A percentile compares a stretch with the other conserved stretches of the same genome.
Conservation (phyloP, 2,888 invertebrate species). For the Anorthoa munda region DNA sequence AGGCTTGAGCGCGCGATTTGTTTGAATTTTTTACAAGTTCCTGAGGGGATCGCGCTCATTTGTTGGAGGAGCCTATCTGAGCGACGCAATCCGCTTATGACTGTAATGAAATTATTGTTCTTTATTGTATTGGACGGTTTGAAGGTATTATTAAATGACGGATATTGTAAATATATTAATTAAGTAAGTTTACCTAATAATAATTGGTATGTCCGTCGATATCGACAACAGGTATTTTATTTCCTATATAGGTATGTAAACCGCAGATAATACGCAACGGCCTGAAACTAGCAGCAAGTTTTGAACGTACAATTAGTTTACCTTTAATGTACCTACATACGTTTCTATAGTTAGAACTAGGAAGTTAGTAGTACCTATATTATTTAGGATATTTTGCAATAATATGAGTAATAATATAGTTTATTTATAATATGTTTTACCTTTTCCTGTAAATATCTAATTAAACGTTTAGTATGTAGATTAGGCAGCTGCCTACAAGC, state of each 20-base stretch:
- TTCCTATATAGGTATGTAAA: background rate
- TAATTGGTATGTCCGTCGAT: background rate
- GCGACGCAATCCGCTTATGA: constrained; percentile 36
- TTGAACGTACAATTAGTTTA: background rate
- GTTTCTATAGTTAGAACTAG: constrained; percentile 7
- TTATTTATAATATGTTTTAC: constrained; percentile 3
- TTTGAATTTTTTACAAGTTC: constrained; percentile 70
- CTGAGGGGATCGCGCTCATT: constrained; percentile 65
- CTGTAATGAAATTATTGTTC: background rate
- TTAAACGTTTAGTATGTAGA: constrained; percentile 8
- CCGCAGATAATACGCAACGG: background rate
- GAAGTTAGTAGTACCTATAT: constrained; percentile 9
- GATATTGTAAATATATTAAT: background rate
- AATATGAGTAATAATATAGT: background rate
- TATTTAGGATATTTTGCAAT: constrained; percentile 13
- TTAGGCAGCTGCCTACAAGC: background rate
- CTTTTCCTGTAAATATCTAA: constrained; percentile 31
- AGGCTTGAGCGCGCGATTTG: constrained; percentile 77
- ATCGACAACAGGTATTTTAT: background rate
- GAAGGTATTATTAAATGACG: background rate
- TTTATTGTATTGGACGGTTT: background rate
- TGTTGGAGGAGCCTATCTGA: constrained; percentile 60
- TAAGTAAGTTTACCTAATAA: background rate
- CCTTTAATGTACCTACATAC: background rate
- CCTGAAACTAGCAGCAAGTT: constrained; percentile 7